Evolutionary conservation across 2,888 invertebrate genomes (phyloP), one percentile per base, ranked within the genome.

Genomic region (Bellardia bayeri): DNA sequence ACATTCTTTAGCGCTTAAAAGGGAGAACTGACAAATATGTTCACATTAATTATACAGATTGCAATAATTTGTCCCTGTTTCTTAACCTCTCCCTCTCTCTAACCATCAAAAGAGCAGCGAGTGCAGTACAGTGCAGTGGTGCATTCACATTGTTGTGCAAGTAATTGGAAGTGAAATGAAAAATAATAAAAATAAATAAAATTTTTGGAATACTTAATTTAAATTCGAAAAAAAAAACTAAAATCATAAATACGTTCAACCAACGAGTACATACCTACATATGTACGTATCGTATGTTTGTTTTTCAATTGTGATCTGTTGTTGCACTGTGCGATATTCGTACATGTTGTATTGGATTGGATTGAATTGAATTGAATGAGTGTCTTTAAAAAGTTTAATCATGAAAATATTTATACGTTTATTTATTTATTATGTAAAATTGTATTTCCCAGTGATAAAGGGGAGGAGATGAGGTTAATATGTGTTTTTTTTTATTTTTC

Each of bases 401-500:
- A 79, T 69, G 49, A 23, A 82, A 56, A 81, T 66, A 81, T 68
- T 79, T 68, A 61, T 76, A 42, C 40, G 42, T 61, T 79, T 58
- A 79, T 69, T 83, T 76, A 58, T 83, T 83, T 76, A 58, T 83
- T 84, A 84, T 84, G 49, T 72, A 84, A 84, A 84, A 72, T 40
- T 61, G 54, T 64, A 72, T 79, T 84, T 79, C 84, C 79, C 79
- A 66, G 66, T 61, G 13, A 16, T 68, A 66, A 51, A 79, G 71
- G 23, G 61, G n/a, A 61, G 74, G 80, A 68, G 74, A 61, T 61
- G 74, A 45, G 74, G 61, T 85, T 80, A 85, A 75, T 54, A 30
- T 11, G 45, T 33, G 33, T 37, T 37, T 16, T 64, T 45, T 30
- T 63, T 14, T 75, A 37, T 49, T 45, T 30, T n/a, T 33, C 8